Conservation (phyloP, 2,888 invertebrate genomes). For the Brachyptera risi region DNA sequence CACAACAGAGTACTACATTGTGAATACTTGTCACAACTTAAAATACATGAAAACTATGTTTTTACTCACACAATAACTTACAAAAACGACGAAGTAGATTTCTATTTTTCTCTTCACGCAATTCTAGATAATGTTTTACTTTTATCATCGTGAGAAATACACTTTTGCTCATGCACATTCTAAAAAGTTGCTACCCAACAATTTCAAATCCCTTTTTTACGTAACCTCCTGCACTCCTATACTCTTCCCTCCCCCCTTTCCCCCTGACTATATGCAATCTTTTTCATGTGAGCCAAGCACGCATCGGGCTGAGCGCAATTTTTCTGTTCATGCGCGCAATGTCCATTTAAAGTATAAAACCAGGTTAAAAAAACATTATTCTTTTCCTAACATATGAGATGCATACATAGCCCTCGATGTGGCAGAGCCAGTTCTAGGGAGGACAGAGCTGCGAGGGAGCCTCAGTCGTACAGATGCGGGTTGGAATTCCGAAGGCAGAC, state of each 20-base stretch:
- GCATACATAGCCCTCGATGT: too few relatives aligned
- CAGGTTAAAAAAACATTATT: neutral
- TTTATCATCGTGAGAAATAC: neutral
- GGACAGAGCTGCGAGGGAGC: too few relatives aligned
- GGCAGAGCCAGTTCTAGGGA: too few relatives aligned
- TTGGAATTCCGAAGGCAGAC: too few relatives aligned
- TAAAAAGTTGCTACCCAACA: constrained; percentile 9
- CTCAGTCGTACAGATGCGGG: too few relatives aligned
- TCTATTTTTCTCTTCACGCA: too few relatives aligned
- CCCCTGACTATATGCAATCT: neutral
- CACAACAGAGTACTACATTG: too few relatives aligned
- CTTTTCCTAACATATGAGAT: too few relatives aligned
- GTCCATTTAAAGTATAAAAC: neutral
- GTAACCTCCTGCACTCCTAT: neutral
- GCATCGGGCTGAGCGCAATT: constrained; percentile 28
- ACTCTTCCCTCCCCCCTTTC: neutral
- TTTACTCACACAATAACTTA: too few relatives aligned
- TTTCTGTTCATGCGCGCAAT: constrained; percentile 29
- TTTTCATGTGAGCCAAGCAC: constrained; percentile 10
- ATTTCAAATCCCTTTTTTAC: constrained; percentile 3
- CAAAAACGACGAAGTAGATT: too few relatives aligned
- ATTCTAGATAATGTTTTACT: neutral
- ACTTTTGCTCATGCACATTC: constrained; percentile 5
- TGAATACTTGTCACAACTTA: too few relatives aligned
- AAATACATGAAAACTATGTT: too few relatives aligned